Evolutionary conservation across 2,113 vertebrate species (phyloP), one percentile per base, ranked within the genome.

Genomic region (Chunga burmeisteri): DNA sequence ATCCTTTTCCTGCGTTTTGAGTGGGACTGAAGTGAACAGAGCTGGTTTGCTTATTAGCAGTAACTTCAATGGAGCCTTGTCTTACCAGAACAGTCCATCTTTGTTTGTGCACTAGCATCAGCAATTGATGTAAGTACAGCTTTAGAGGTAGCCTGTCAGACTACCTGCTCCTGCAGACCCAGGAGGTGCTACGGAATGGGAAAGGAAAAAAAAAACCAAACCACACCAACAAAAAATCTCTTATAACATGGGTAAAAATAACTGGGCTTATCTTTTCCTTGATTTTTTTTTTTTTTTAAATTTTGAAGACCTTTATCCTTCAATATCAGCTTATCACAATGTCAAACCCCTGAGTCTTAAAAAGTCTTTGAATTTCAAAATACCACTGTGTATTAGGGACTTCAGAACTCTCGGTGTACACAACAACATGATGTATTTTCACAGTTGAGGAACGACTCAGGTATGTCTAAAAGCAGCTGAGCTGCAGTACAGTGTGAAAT

Each of bases 21-120:
- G 94, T 30, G 36, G 73, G 73, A 94, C 65, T 81, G 80, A 92
- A 94, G 55, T 67, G 93, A 97, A 94, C 90, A 95, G 73, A 86
- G 71, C 73, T 89, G 61, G 92, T 86, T 90, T 88, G 86, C 86
- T 92, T 91, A 95, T 84, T 94, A 97, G 79, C 71, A 96, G 73
- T 32, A 90, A 93, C 78, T 95, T 98, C 96, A 97, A 95, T 88
- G 86, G 75, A 91, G 87, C 86, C 89, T 96, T 97, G 96, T 97
- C 88, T 91, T 86, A 87, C 86, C 72, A 77, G 96, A 96, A 98
- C 96, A 98, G 96, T 93, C 74, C 68, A 96, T 96, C 96, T 96
- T 96, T 97, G 92, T 97, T 77, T 88, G 72, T 78, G 46, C 23
- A 49, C 25, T 38, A 93, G 25, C 40, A 88, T 36, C 91, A 90